Evolutionary conservation across 2,888 invertebrate species (phyloP).

Genomic region (Tiliacea aurago): DNA sequence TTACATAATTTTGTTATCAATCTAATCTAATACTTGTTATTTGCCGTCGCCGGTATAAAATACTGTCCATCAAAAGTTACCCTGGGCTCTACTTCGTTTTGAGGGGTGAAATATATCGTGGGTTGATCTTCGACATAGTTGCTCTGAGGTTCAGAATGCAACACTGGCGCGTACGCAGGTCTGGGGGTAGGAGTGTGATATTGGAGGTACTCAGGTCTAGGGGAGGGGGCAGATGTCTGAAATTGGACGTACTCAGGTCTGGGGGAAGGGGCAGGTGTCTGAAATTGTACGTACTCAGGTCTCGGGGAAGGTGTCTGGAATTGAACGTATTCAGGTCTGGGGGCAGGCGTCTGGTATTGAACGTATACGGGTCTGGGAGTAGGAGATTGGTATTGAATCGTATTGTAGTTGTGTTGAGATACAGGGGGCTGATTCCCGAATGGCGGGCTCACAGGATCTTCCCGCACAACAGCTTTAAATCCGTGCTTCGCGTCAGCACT

Average conservation of each 20-base stretch:
- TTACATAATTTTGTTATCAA: constrained; percentile 13
- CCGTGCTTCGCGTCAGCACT: constrained; percentile 88
- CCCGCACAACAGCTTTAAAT: constrained; percentile 88
- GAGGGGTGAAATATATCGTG: constrained; percentile 77
- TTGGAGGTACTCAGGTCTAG: constrained; percentile 48
- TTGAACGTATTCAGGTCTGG: constrained; percentile 50
- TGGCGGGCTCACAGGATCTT: constrained; percentile 77
- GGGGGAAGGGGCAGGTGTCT: constrained; percentile 1
- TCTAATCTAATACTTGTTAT: constrained; percentile 49
- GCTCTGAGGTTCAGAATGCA: constrained; percentile 47
- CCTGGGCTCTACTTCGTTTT: constrained; percentile 70
- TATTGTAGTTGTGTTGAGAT: constrained; percentile 27
- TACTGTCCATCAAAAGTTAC: constrained; percentile 74
- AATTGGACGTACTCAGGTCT: constrained; percentile 51
- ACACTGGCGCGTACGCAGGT: constrained; percentile 53
- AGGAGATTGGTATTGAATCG: constrained; percentile 46
- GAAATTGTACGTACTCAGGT: constrained; percentile 45
- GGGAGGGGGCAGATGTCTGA: constrained; percentile 42
- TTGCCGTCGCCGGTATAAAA: constrained; percentile 75
- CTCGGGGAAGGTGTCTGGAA: constrained; percentile 47
- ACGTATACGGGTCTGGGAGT: constrained; percentile 54
- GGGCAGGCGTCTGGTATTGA: constrained; percentile 27
- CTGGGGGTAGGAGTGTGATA: constrained; percentile 48
- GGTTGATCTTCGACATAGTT: constrained; percentile 58
- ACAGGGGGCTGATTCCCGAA: constrained; percentile 25